Base-by-base conservation (phyloP, 2,888 invertebrate species). In the Automeris io region DNA sequence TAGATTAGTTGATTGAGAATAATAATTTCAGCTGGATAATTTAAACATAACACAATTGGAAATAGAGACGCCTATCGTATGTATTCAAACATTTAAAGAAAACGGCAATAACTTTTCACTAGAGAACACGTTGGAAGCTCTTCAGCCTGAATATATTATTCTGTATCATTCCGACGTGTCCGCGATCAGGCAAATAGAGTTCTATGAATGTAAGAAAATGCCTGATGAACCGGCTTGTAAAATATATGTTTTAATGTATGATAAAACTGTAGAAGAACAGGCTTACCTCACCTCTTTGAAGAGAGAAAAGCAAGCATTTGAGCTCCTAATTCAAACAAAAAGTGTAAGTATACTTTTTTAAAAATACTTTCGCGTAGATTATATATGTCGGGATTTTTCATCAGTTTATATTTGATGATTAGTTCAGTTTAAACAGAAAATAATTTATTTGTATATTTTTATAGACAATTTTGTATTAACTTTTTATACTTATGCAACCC, bases 261-360 rank as follows among this genome's bases (percentile, higher is more conserved):
- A 92, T 6, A 93, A 93, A 43, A 98, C 99, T 5, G 95, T 97
- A 0, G 99, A 99, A 79, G 99, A 99, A 74, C 99, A 99, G 80
- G 92, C 95, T 2, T 99, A 98, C 76, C 88, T 99, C 22, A 97
- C 97, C 1, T 90, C 94, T 0, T 81, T 99, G 39, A 89, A 96
- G 47, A 90, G 94, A 45, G 99, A 99, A 76, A 99, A 98, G 70
- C 92, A 95, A 62, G 95, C 98, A 0, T 99, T 99, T 75, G 98
- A 99, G 66, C 88, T 90, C 54, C 88, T 99, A 25, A 98, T 99
- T 53, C 91, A 93, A 66, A 94, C 96, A 18, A 99, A 98, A 88
- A 93, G 94, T 58, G 97, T 96, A 80, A 88, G 90, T 32, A 32
- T 7, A 8, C n/a, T 5, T 13, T 21, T 11, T 21, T 12, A 8